Percentiles rank a stretch among this genome's conserved stretches.
These are phyloP conservation scores for Sitophilus oryzae DNA, from an alignment of 1,140 invertebrate genomes.

Conservation along the genomic window DNA sequence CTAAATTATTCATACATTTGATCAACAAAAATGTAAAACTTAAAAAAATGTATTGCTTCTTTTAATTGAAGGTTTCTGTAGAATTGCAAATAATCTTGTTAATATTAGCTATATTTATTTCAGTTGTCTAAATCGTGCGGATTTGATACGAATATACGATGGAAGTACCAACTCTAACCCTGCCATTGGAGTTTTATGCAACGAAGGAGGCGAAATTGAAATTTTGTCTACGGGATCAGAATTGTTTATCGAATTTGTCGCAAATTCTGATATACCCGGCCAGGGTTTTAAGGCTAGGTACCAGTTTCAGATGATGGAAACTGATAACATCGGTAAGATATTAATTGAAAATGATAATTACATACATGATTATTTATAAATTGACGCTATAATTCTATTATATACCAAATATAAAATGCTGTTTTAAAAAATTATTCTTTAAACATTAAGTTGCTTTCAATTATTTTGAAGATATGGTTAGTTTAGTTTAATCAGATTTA, in stretches of 20 bases:
- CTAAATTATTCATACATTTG: too few relatives aligned
- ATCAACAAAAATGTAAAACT: too few relatives aligned
- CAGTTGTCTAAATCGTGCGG: slow-evolving; percentile 74
- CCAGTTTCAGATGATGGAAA: slow-evolving; percentile 63
- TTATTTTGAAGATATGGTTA: too few relatives aligned
- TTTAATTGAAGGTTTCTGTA: too few relatives aligned
- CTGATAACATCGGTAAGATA: slow-evolving; percentile 36
- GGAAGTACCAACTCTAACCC: slow-evolving; percentile 58
- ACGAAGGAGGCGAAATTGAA: slow-evolving; percentile 67
- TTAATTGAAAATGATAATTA: too few relatives aligned
- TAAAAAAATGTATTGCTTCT: too few relatives aligned
- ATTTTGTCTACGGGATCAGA: slow-evolving; percentile 74
- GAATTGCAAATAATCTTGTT: slow-evolving; percentile 13
- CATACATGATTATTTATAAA: too few relatives aligned
- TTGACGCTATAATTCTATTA: too few relatives aligned
- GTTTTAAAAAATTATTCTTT: too few relatives aligned
- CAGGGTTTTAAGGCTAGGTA: slow-evolving; percentile 81
- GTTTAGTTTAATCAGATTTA: too few relatives aligned
- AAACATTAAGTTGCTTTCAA: too few relatives aligned
- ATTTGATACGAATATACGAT: slow-evolving; percentile 75
- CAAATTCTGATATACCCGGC: slow-evolving; percentile 72
- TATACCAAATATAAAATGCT: too few relatives aligned
- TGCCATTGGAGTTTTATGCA: slow-evolving; percentile 75
- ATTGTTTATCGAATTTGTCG: slow-evolving; percentile 74
- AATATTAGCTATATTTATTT: slow-evolving; percentile 36